Evolutionary conservation across 2,888 invertebrate species (phyloP).

Genomic region (Fragum whitleyi): DNA sequence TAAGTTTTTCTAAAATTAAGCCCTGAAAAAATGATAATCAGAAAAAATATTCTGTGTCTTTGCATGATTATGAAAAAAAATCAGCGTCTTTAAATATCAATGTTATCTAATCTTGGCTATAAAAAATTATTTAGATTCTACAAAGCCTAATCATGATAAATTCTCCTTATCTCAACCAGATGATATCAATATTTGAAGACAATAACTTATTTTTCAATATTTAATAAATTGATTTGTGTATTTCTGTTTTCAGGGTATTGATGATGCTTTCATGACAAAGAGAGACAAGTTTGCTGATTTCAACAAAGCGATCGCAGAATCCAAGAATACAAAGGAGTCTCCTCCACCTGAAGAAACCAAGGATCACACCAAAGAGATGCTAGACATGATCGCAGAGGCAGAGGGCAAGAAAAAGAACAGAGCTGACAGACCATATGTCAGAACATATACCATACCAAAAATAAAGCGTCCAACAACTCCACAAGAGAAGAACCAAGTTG

Average conservation of each 20-base stretch:
- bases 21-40: too few species aligned
- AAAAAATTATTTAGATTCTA: too few species aligned
- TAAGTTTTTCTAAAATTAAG: too few species aligned
- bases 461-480: slow-evolving; percentile 6
- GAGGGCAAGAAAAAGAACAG: slow-evolving; percentile 37
- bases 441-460: slow-evolving; percentile 41
- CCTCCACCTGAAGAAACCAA: slow-evolving; percentile 30
- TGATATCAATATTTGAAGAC: too few species aligned
- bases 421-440: slow-evolving; percentile 7
- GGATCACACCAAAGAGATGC: slow-evolving; percentile 37
- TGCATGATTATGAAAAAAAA: too few species aligned
- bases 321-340: slow-evolving; percentile 25
- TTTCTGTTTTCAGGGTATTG: slow-evolving; percentile 48
- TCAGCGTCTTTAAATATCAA: too few species aligned
- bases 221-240: too few species aligned
- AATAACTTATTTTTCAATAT: too few species aligned
- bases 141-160: too few species aligned
- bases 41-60: too few species aligned
- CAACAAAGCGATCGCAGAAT: slow-evolving; percentile 57
- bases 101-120: too few species aligned
- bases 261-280: slow-evolving; percentile 72
- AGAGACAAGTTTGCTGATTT: slow-evolving; percentile 73
- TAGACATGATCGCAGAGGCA: slow-evolving; percentile 27
- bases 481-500: slow-evolving; percentile 55
- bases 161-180: too few species aligned